Percentiles rank a stretch among this genome's conserved stretches.
Evolutionary conservation across 2,888 invertebrate genomes (phyloP).

Genomic region (Eupithecia centaureata): DNA sequence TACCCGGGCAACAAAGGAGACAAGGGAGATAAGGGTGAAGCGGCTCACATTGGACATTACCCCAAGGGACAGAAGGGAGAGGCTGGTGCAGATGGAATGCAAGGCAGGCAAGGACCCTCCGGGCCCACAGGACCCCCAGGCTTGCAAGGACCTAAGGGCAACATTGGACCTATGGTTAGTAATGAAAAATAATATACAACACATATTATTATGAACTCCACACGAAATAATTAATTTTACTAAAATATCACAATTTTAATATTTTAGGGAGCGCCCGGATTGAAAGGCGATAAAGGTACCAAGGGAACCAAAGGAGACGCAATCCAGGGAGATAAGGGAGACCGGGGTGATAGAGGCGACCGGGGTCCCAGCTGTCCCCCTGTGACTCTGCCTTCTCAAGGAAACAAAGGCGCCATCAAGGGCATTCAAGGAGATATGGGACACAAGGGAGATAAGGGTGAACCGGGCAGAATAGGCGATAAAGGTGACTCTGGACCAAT

Average conservation of each 20-base stretch:
- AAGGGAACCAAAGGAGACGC: constrained; percentile 85
- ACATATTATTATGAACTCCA: not conserved
- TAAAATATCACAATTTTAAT: not conserved
- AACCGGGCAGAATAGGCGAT: constrained; percentile 85
- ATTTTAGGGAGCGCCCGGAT: constrained; percentile 86
- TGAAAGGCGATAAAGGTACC: constrained; percentile 87
- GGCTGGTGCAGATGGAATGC: constrained; percentile 89
- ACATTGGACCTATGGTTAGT: constrained; percentile 83
- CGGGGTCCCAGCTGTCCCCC: constrained; percentile 74
- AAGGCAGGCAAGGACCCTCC: constrained; percentile 86
- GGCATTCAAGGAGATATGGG: constrained; percentile 81
- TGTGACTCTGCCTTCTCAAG: constrained; percentile 56
- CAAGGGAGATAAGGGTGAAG: constrained; percentile 92
- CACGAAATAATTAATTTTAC: not conserved
- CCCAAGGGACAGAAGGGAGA: constrained; percentile 94
- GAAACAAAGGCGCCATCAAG: constrained; percentile 71
- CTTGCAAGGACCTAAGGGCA: constrained; percentile 85
- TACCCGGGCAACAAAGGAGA: constrained; percentile 86
- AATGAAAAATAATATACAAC: not conserved
- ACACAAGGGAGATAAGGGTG: constrained; percentile 85
- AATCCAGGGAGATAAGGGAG: constrained; percentile 85
- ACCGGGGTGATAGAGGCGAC: constrained; percentile 83
- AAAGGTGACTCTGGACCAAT: constrained; percentile 88
- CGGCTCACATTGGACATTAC: constrained; percentile 88
- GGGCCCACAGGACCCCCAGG: constrained; percentile 86